Evolutionary conservation across 2,888 invertebrate genomes (phyloP).

Genomic region (Brachylomia viminalis): DNA sequence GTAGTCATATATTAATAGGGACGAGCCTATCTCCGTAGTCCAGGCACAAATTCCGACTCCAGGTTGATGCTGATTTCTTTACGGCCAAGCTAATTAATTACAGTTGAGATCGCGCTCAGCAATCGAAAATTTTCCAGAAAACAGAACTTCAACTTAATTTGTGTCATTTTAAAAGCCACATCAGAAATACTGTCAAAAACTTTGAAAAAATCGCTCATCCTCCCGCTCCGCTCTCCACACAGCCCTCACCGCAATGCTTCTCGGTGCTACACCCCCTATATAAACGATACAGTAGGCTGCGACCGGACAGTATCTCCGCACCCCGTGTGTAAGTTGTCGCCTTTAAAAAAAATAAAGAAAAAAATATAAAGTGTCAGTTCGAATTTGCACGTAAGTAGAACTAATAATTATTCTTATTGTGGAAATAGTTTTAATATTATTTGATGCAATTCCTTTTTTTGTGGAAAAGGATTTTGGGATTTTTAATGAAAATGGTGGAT

Average conservation of each 20-base stretch:
- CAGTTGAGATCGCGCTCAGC: neutral
- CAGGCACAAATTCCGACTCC: neutral
- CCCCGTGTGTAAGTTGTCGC: conserved; percentile 67
- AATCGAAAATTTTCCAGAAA: neutral
- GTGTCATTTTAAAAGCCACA: neutral
- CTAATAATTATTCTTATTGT: neutral
- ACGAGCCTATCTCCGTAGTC: fast-evolving
- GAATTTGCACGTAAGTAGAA: conserved; percentile 43
- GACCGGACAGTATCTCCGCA: conserved; percentile 76
- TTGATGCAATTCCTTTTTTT: neutral
- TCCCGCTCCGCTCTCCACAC: conserved; percentile 41
- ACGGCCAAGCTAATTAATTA: neutral
- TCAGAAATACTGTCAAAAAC: neutral
- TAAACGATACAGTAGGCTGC: conserved; percentile 75
- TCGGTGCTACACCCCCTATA: conserved; percentile 75
- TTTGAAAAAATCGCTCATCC: conserved; percentile 11
- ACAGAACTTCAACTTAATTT: no score
- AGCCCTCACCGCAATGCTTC: conserved; percentile 58
- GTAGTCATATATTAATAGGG: neutral
- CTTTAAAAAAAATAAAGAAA: conserved; percentile 1
- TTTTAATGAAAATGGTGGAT: neutral
- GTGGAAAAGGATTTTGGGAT: neutral
- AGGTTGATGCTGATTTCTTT: neutral
- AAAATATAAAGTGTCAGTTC: conserved; percentile 24
- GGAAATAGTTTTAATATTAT: neutral